These are phyloP conservation scores for Neogale vison DNA, from an alignment of 2,113 vertebrate species.

Conservation along the genomic window DNA sequence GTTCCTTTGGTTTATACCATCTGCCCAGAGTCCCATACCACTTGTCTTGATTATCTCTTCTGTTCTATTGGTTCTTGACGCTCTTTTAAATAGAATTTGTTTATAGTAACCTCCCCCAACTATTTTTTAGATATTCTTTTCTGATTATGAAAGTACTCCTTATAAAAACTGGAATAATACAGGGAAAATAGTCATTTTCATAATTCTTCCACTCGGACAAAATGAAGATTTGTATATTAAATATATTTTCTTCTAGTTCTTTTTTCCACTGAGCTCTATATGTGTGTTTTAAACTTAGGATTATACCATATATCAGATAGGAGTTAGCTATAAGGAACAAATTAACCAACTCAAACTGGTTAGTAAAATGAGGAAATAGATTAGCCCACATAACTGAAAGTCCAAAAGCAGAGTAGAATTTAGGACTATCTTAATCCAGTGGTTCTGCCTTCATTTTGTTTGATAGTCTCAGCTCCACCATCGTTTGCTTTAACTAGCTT, in stretches of 20 bases:
- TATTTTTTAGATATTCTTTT: background rate
- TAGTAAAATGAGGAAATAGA: background rate
- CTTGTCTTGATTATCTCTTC: constrained; percentile 45
- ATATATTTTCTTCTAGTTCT: background rate
- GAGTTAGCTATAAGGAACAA: background rate
- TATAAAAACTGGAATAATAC: background rate
- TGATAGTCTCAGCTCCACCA: background rate
- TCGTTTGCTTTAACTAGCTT: background rate
- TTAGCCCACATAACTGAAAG: background rate
- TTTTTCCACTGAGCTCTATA: background rate
- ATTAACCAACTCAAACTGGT: background rate
- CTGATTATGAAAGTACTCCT: background rate
- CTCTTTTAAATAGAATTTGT: constrained; percentile 7
- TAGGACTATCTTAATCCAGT: background rate
- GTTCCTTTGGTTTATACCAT: constrained; percentile 65
- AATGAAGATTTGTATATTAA: background rate
- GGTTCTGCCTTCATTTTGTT: background rate
- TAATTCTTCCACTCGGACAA: background rate
- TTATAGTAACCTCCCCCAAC: background rate
- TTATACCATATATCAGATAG: background rate
- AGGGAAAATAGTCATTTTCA: background rate
- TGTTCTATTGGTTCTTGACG: constrained; percentile 22
- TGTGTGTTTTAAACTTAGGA: background rate
- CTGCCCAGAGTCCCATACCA: constrained; percentile 64
- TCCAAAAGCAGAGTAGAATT: background rate